Base-by-base conservation (phyloP, 2,797 vertebrate genomes). In the Passerculus sandwichensis region DNA sequence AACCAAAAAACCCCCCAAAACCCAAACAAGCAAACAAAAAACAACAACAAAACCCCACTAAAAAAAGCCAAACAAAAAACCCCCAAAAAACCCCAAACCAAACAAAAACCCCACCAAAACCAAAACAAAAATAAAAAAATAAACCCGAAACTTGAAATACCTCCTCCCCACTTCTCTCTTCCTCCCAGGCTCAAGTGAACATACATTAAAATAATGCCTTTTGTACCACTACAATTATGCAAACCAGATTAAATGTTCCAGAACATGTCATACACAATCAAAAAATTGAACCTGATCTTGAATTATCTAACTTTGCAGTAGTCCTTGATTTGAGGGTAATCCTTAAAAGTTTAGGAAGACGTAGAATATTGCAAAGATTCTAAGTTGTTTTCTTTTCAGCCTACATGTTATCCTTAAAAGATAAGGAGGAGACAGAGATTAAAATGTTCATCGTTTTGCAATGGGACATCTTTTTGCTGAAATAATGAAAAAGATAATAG, bases 381-480 rank as follows among this genome's bases (percentile, higher is more conserved):
- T 45, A 56, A 34, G 20, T 23, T 69, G 0, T 32, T 66, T 56
- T 51, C 2, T 48, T 80, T 85, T 79, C 27, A 27, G 3, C 2
- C 6, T 50, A 9, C 2, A 3, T 0, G 0, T 48, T 72, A 54
- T 40, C 4, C 5, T 71, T 61, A 53, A 57, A 71, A 36, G 6
- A 6, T 54, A 1, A 56, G 8, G 18, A 79, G 9, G 66, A 80
- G 10, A 29, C 12, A 79, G 7, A 72, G 10, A 5, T 65, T 59
- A 95, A 87, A 72, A 69, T 82, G 10, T 69, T 86, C 30, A 32
- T 69, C 11, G 44, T 85, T 61, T 67, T 89, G 4, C 54, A 91
- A 34, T 38, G n/a, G 32, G 64, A 45, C 15, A 83, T 64, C 34
- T 66, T 42, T 26, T 45, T 84, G 54, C 15, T 27, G 22, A 78